A percentile compares a stretch with the other conserved stretches of the same genome.
phyloP scores from a whole-genome alignment of 2,888 invertebrate species.

The Drosophila sordidapex region DNA sequence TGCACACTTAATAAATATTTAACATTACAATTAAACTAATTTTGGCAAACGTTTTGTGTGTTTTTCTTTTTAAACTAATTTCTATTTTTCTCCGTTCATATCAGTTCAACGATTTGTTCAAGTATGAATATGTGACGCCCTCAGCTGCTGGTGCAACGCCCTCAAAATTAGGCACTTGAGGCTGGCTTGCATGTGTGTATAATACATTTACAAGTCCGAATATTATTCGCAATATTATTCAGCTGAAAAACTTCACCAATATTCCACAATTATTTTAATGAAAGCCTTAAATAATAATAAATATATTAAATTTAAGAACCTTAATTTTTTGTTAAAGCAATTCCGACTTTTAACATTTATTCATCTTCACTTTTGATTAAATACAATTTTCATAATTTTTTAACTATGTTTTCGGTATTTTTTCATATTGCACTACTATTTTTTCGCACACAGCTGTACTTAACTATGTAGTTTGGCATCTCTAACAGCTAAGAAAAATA shows the following conservation, averaged over 20 bases:
- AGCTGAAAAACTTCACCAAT: neutral
- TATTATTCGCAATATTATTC: neutral
- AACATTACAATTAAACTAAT: neutral
- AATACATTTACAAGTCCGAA: too few species aligned
- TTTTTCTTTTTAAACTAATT: neutral
- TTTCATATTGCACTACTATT: neutral
- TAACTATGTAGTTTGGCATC: slow-evolving; percentile 1
- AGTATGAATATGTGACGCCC: too few species aligned
- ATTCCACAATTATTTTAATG: neutral
- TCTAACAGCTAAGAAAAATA: neutral
- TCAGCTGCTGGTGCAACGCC: too few species aligned
- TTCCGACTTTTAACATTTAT: neutral
- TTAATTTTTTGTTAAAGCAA: neutral
- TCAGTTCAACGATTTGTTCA: too few species aligned
- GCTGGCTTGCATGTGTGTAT: too few species aligned
- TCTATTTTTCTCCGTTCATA: neutral
- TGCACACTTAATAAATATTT: neutral
- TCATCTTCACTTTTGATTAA: neutral
- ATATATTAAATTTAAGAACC: accelerated
- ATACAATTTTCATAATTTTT: neutral
- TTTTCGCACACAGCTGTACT: neutral
- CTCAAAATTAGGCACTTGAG: too few species aligned
- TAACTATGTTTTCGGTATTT: neutral
- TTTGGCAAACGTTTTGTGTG: neutral
- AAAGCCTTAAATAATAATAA: neutral